Evolutionary conservation across 2,888 invertebrate genomes (phyloP).

Genomic region (Leucozona laternaria): DNA sequence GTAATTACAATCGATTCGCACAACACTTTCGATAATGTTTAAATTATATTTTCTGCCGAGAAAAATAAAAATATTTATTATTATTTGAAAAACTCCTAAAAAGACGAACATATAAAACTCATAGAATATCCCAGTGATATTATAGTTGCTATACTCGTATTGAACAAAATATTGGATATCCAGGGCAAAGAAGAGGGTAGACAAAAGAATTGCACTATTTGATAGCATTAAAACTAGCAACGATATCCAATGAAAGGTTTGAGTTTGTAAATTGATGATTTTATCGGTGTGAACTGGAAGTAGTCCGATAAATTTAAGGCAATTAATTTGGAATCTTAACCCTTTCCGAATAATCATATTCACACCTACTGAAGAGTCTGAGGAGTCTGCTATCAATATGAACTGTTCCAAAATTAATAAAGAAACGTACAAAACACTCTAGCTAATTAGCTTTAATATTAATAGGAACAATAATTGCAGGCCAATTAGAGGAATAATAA

Average conservation of each 20-base stretch:
- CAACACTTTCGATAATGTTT: background rate
- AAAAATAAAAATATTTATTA: background rate
- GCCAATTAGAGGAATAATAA: too few relatives aligned
- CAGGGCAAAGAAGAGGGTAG: background rate
- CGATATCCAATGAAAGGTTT: background rate
- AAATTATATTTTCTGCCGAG: background rate
- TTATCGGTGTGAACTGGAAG: background rate
- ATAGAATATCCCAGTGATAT: background rate
- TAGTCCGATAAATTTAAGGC: background rate
- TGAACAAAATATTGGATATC: background rate
- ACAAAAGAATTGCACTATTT: background rate
- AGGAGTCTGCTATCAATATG: background rate
- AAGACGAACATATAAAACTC: background rate
- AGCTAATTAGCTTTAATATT: too few relatives aligned
- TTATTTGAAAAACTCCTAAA: background rate
- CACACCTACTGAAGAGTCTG: background rate
- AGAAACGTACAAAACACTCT: background rate
- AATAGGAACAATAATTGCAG: too few relatives aligned
- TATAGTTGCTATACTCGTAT: background rate
- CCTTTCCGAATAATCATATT: slow-evolving; percentile 7
- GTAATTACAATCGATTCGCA: background rate
- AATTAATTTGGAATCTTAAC: background rate
- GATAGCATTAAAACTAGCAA: background rate
- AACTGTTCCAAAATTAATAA: background rate
- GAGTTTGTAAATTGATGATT: background rate